Evolutionary conservation across 2,113 vertebrate species (phyloP), one percentile per base, ranked within the genome.

Genomic region (Panthera uncia): DNA sequence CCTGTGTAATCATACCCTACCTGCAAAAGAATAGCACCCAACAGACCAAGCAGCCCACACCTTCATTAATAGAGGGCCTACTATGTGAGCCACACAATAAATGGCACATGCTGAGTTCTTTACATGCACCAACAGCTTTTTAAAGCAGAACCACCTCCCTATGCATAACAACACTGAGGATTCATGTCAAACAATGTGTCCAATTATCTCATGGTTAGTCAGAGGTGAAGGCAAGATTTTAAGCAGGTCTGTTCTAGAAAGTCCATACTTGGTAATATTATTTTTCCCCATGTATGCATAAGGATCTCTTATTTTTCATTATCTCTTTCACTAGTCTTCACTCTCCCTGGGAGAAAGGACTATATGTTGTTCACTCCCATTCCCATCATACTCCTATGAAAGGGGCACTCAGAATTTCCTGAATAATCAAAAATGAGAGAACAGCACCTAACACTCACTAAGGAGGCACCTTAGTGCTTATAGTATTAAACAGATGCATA

Each of bases 401-500:
- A n/a, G 11, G 8, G 1, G 7, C 2, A 16, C 48, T 63, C 5
- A 27, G 25, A 38, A 84, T 18, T 18, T 68, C 21, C 71, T 21
- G 1, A 84, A 52, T 68, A 66, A 57, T 36, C 31, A 6, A 65
- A 87, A 50, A 68, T 1, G 8, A 81, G 31, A 69, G 41, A 79
- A 79, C 2, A 68, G 36, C 0, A 3, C 50, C 23, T 57, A n/a
- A 9, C n/a, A 36, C 25, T 12, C 36, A n/a, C 25, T 9, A 33
- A n/a, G 3, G 1, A 36, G 23, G 27, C 55, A 76, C 7, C 12
- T 71, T 23, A 50, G n/a, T 3, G 4, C 7, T 61, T 45, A 25
- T 4, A 1, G 19, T 16, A 8, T 12, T 12, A 36, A 63, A 63
- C 10, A 5, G 21, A 55, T 18, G 4, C 1, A 11, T 3, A 27